Conservation (phyloP, 1,140 invertebrate genomes). For the Hypsibius dujardini region DNA sequence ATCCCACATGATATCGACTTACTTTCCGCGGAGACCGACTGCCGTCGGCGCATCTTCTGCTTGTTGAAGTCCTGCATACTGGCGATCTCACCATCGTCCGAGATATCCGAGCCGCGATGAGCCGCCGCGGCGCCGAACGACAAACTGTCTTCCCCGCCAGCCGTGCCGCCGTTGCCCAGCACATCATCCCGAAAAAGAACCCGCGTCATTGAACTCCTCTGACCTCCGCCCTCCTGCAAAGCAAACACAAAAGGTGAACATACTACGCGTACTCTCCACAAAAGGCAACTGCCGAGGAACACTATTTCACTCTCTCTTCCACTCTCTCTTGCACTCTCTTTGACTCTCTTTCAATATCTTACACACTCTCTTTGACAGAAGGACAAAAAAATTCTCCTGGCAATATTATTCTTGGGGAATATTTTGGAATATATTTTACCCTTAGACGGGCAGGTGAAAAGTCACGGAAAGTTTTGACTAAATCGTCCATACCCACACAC, state of each 20-base stretch:
- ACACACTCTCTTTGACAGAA: too few relatives aligned
- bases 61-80: neutral
- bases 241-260: neutral
- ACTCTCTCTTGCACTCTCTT: too few relatives aligned
- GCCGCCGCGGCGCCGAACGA: neutral
- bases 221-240: neutral
- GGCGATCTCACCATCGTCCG: neutral
- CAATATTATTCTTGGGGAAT: too few relatives aligned
- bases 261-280: neutral
- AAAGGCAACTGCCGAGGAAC: too few relatives aligned
- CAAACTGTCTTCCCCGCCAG: neutral
- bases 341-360: too few relatives aligned
- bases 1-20: neutral
- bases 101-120: conserved; percentile 1
- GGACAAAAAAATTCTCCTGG: too few relatives aligned
- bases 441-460: too few relatives aligned
- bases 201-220: neutral
- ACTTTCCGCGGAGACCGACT: conserved; percentile 14
- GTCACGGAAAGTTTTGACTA: too few relatives aligned
- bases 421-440: too few relatives aligned
- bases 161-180: neutral
- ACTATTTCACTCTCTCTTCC: too few relatives aligned
- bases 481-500: too few relatives aligned
- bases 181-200: conserved; percentile 11
- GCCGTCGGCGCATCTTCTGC: conserved; percentile 12